phyloP scores from a whole-genome alignment of 2,113 vertebrate genomes.

The Phrynosoma platyrhinos region DNA sequence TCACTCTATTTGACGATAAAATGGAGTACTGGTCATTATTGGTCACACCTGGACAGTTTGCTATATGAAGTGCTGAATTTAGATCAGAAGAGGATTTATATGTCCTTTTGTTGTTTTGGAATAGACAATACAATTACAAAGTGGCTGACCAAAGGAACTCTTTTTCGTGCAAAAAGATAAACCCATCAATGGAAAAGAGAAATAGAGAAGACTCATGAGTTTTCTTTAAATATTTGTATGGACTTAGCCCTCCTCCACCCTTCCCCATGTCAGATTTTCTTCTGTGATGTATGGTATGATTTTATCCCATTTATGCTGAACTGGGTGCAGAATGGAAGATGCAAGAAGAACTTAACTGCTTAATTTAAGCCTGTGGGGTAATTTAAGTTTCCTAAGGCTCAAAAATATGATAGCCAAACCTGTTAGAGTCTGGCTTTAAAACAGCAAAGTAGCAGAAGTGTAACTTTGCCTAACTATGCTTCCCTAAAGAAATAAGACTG shows the following conservation, averaged over 20 bases:
- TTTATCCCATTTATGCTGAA: background rate
- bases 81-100: background rate
- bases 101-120: background rate
- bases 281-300: background rate
- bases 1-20: conserved; percentile 49
- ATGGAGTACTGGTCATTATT: conserved; percentile 27
- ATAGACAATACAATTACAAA: background rate
- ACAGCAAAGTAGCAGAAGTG: too few relatives aligned
- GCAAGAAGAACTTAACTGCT: background rate
- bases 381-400: too few relatives aligned
- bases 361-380: background rate
- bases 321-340: background rate
- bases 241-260: too few relatives aligned
- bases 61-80: background rate
- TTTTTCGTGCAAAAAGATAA: background rate
- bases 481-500: too few relatives aligned
- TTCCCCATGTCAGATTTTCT: background rate
- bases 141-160: background rate
- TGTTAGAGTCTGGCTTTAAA: too few relatives aligned
- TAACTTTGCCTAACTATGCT: too few relatives aligned
- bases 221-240: background rate
- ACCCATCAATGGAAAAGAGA: background rate
- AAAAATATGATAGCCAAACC: too few relatives aligned
- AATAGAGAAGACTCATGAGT: background rate
- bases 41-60: background rate